These are phyloP conservation scores for Cryptocephalus moraei DNA, from an alignment of 2,888 invertebrate species.

Conservation along the genomic window DNA sequence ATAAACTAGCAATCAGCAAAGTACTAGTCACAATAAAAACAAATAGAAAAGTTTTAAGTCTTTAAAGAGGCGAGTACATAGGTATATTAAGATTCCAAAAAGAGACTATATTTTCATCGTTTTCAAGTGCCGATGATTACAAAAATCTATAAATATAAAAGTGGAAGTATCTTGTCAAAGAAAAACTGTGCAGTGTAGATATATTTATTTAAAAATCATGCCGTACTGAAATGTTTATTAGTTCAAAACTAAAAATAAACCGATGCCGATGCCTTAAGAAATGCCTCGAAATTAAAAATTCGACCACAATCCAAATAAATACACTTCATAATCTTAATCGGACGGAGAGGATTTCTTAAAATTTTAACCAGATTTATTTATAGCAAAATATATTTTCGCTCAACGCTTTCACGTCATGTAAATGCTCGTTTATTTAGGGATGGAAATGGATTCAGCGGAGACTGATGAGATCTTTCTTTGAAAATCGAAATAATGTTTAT, in stretches of 20 bases:
- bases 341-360: slow-evolving; percentile 8
- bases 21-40: too few species aligned
- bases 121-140: too few species aligned
- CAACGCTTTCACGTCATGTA: neutral
- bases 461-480: too few species aligned
- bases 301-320: slow-evolving; percentile 25
- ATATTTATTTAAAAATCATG: slow-evolving; percentile 29
- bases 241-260: slow-evolving; percentile 25
- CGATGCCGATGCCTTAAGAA: slow-evolving; percentile 17
- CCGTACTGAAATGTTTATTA: slow-evolving; percentile 29
- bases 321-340: slow-evolving; percentile 26
- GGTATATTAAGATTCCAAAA: too few species aligned
- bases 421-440: too few species aligned
- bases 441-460: too few species aligned
- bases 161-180: slow-evolving; percentile 19
- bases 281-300: slow-evolving; percentile 26
- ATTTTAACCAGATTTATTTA: slow-evolving; percentile 15
- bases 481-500: too few species aligned
- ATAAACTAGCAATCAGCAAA: too few species aligned
- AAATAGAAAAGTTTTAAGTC: too few species aligned
- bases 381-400: slow-evolving; percentile 13
- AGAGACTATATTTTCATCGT: too few species aligned
- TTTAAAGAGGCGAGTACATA: too few species aligned
- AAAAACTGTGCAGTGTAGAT: slow-evolving; percentile 17
- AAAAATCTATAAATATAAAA: slow-evolving; percentile 15